Conservation (phyloP, 2,113 vertebrate species). For the Anas platyrhynchos region DNA sequence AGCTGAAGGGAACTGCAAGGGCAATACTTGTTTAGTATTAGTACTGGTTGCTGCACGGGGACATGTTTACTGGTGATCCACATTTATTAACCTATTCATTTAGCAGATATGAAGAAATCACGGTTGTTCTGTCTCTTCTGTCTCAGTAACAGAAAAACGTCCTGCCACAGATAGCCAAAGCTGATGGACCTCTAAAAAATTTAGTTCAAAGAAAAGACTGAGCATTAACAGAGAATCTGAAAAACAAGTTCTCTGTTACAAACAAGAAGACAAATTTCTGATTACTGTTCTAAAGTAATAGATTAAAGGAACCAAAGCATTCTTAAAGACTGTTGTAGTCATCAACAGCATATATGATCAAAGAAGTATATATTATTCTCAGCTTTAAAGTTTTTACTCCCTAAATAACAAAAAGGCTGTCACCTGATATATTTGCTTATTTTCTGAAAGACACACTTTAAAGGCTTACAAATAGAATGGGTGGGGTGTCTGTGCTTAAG, state of each 20-base stretch:
- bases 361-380: background rate
- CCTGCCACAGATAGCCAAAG: background rate
- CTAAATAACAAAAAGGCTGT: background rate
- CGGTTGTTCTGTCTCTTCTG: background rate
- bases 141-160: background rate
- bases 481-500: background rate
- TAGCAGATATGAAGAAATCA: background rate
- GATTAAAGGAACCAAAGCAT: slow-evolving; percentile 5
- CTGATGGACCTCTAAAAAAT: background rate
- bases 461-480: background rate
- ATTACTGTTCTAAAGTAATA: background rate
- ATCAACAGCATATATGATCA: background rate
- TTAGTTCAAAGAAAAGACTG: background rate
- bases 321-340: background rate
- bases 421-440: background rate
- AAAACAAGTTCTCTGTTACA: background rate
- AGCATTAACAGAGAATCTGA: background rate
- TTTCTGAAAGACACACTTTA: background rate
- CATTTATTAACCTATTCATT: background rate
- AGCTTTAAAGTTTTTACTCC: background rate
- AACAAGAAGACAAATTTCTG: background rate
- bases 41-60: background rate
- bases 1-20: background rate
- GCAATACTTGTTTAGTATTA: background rate
- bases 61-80: background rate